Evolutionary conservation across 2,888 invertebrate genomes (phyloP), one percentile per base, ranked within the genome.

Genomic region (Drosophila histrio): DNA sequence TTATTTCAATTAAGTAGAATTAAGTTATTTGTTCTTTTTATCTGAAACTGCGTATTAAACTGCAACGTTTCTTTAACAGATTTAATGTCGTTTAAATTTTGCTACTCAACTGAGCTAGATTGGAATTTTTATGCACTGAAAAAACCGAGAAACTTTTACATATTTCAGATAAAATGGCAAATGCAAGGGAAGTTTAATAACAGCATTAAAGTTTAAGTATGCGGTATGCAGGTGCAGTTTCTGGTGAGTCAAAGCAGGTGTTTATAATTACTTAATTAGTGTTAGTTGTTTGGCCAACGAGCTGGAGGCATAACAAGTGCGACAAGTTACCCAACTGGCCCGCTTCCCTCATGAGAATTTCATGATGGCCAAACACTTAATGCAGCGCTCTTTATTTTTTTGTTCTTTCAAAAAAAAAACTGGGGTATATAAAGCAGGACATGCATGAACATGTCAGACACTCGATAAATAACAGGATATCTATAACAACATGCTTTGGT

Each of bases 301-400:
- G 36, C 26, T 32, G 22, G 21, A 13, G 44, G 28, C 26, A 22
- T 8, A 49, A 47, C 32, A 46, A 67, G 49, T 50, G 53, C 21
- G 22, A 28, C 36, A 62, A 44, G 28, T 59, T 39, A 52, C 32
- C 46, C 78, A 76, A 66, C 44, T 72, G 79, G 5, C 28, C n/a
- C 15, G 34, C 52, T 70, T 73, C 76, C 74, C 76, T 82, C 73
- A 81, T 81, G 52, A 62, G 49, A 69, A 76, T 82, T 82, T 76
- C 13, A 81, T 78, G 71, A 17, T 30, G 6, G 11, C 13, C 36
- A n/a, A n/a, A 43, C n/a, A n/a, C n/a, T n/a, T 43, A 59, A 47
- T 56, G 61, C 54, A 34, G 19, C 13, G 24, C n/a, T n/a, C n/a
- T n/a, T n/a, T n/a, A n/a, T n/a, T n/a, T n/a, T n/a, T n/a, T n/a